Evolutionary conservation across 92 coral and sea anemone genomes (phyloP).

Genomic region (Umimayanthus chanpuru): DNA sequence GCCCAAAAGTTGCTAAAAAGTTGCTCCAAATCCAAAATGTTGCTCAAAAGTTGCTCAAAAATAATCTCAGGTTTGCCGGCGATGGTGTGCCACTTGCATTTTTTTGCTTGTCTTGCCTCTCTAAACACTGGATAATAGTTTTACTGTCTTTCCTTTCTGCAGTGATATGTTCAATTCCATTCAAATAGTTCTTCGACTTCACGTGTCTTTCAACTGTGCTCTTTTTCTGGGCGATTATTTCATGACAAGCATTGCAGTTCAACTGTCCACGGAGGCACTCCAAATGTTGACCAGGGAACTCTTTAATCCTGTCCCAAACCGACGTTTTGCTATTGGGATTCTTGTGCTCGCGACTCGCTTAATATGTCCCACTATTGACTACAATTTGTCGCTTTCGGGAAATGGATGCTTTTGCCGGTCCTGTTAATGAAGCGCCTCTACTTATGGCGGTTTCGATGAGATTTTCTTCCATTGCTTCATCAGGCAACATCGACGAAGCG

Average conservation of each 20-base stretch:
- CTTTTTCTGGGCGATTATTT: constrained; percentile 44
- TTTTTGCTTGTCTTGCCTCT: constrained; percentile 55
- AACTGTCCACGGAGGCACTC: constrained; percentile 55
- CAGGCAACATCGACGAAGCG: constrained; percentile 37
- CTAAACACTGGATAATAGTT: constrained; percentile 50
- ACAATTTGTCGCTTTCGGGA: too few species aligned
- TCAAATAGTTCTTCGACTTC: constrained; percentile 56
- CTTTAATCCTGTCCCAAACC: too few species aligned
- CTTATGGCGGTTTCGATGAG: constrained; percentile 52
- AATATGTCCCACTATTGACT: constrained; percentile 49
- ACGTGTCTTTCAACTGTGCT: constrained; percentile 48
- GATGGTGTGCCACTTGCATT: constrained; percentile 51
- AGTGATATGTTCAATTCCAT: constrained; percentile 53
- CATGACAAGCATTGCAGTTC: constrained; percentile 54
- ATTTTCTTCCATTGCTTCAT: constrained; percentile 40
- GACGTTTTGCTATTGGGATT: too few species aligned
- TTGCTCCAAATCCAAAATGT: too few species aligned
- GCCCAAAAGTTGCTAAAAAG: too few species aligned
- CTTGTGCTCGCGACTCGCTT: too few species aligned
- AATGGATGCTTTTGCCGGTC: constrained; percentile 51
- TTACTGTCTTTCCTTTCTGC: constrained; percentile 54
- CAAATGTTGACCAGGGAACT: too few species aligned
- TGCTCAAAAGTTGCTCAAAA: too few species aligned
- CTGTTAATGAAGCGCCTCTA: too few species aligned
- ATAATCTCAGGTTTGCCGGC: constrained; percentile 38